Conservation (phyloP, 2,797 vertebrate genomes). For the Dicrostonyx torquatus region DNA sequence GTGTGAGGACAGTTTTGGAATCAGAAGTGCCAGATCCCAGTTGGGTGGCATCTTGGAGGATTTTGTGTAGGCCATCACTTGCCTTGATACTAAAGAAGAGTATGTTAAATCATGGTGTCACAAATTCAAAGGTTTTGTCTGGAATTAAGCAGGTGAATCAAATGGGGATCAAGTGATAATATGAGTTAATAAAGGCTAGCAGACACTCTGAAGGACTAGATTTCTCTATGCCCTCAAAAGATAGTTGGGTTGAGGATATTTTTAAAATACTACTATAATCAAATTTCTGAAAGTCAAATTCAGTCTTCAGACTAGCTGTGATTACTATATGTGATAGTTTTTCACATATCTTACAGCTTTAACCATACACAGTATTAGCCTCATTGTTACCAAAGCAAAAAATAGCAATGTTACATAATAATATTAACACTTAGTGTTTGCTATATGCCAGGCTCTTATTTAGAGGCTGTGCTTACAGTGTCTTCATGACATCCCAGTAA, state of each 20-base stretch:
- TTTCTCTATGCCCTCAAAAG: not conserved
- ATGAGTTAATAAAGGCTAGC: not conserved
- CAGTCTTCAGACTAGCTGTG: not conserved
- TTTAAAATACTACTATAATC: not conserved
- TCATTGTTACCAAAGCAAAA: not conserved
- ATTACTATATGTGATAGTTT: not conserved
- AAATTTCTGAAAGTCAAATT: slow-evolving; percentile 9
- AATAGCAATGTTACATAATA: not conserved
- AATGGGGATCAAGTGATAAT: not conserved
- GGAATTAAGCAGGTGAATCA: not conserved
- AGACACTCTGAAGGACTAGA: not conserved
- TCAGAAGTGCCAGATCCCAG: not conserved
- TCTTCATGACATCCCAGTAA: not conserved
- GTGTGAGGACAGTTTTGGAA: not conserved
- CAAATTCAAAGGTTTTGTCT: not conserved
- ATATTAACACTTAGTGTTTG: not conserved
- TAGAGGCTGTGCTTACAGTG: not conserved
- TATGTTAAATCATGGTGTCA: not conserved
- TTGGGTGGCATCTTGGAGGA: not conserved
- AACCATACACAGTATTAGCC: not conserved
- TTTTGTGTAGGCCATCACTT: not conserved
- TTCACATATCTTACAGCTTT: not conserved
- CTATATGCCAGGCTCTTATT: not conserved
- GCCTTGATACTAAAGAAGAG: not conserved
- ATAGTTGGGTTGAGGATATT: not conserved